Evolutionary conservation across 2,888 invertebrate genomes (phyloP), one percentile per base, ranked within the genome.

Genomic region (Thereva unica): DNA sequence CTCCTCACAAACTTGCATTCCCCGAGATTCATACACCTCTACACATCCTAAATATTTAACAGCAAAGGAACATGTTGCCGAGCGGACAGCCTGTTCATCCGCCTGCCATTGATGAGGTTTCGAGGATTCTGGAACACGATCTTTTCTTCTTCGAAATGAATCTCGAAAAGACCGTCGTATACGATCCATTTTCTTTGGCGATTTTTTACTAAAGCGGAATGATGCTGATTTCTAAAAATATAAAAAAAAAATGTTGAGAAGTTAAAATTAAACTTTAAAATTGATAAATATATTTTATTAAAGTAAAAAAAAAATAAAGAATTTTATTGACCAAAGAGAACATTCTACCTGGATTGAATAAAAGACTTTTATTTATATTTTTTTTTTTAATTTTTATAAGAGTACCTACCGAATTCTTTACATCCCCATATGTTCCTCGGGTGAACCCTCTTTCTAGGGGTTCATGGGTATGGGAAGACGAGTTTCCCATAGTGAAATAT

Each of bases 1-100:
- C 82, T 97, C 97, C 82, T 99, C 99, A 84, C 99, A 99, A 69
- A 98, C 95, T 83, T 97, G 95, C 97, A 99, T 99, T 57, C 99
- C 99, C 77, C 99, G 87, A 6, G 97, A 97, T 83, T 99, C 99
- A 83, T 95, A 98, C 45, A 99, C 99, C 84, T 99, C 99, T 55
- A 98, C 96, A 81, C 97, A 97, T 71, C 99, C 99, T 77, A 99
- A 85, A 83, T 99, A 99, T 87, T 98, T 97, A 74, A 99, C 98
- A 73, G 93, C 90, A 84, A 99, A 99, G 76, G 92, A 93, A 84
- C 99, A 99, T 9, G 95, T 95, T 71, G 97, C 97, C 65, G 93
- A 91, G 53, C 97, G 86, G 37, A 99, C 99, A 59, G 96, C 94
- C 65, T 91, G 89, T 81, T 99, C 99, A 83, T 99, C 99, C 47